Evolutionary conservation across 2,113 vertebrate species (phyloP), one percentile per base, ranked within the genome.

Genomic region (Ciconia maguari): DNA sequence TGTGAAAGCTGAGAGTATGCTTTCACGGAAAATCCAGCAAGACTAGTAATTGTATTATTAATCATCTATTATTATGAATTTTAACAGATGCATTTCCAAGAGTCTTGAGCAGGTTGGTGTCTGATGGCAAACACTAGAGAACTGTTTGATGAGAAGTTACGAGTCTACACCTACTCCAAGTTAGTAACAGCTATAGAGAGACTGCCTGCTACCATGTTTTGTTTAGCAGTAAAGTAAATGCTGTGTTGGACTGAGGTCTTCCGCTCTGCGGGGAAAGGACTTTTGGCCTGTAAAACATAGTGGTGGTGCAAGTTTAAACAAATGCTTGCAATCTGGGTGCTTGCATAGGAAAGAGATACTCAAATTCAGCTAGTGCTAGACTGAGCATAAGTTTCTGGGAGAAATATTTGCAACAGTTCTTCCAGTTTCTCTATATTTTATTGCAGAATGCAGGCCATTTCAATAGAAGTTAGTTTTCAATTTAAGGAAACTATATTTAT

Each of bases 1-100:
- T 11, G 10, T 1, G 5, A 15, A 27, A 68, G 13, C 46, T 26
- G 13, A 13, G 60, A 19, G 22, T 1, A 0, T 1, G 1, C 34
- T 68, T 52, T 16, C 12, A 42, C 46, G 32, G 32, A 24, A 42
- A 57, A 32, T 24, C 55, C 14, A 54, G 54, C 70, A 46, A 36
- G 27, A n/a, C 6, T 9, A n/a, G n/a, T 7, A 7, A 18, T 71
- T 41, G 6, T 6, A 14, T 27, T 44, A 34, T 25, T 69, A 20
- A 25, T 25, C 7, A 10, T 17, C 3, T 32, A 15, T 34, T 57
- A 14, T 51, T 51, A n/a, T 12, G 9, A 12, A 10, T 34, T 38
- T 17, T 36, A 16, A 30, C 64, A 32, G 49, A 9, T 78, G 18
- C 10, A 5, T 55, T 34, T 52, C 27, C 19, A 25, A 41, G 79